A percentile compares a stretch with the other conserved stretches of the same genome.
Conservation (phyloP, 2,888 invertebrate genomes). For the Halictus quadricinctus region DNA sequence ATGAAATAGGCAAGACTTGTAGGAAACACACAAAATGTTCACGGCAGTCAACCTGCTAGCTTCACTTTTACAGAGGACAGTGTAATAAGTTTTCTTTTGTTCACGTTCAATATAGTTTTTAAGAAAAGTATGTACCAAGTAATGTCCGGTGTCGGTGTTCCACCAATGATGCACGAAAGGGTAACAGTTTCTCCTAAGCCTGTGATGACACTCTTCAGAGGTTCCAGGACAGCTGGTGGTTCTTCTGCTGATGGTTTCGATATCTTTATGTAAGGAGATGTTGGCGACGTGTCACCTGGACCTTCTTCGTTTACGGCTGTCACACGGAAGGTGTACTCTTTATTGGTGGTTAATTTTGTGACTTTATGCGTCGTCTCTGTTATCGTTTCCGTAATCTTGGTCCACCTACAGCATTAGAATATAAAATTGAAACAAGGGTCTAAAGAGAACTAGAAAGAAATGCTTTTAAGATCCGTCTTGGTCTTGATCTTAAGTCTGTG, state of each 20-base stretch:
- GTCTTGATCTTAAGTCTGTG: too few species aligned
- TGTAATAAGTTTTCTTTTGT: too few species aligned
- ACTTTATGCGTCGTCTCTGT: slow-evolving; percentile 87
- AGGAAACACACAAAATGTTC: too few species aligned
- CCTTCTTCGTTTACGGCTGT: slow-evolving; percentile 91
- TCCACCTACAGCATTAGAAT: slow-evolving; percentile 84
- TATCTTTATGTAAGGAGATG: slow-evolving; percentile 86
- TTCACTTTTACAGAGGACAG: too few species aligned
- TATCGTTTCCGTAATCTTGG: slow-evolving; percentile 85
- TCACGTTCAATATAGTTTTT: background rate
- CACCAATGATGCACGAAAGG: slow-evolving; percentile 90
- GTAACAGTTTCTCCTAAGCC: slow-evolving; percentile 90
- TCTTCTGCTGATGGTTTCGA: slow-evolving; percentile 85
- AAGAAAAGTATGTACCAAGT: slow-evolving; percentile 85
- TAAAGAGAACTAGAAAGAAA: background rate
- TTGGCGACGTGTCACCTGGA: slow-evolving; percentile 87
- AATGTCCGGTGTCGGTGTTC: slow-evolving; percentile 90
- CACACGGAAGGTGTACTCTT: slow-evolving; percentile 89
- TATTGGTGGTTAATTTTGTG: slow-evolving; percentile 85
- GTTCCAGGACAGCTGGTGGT: slow-evolving; percentile 92
- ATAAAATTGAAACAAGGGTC: background rate
- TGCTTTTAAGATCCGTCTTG: too few species aligned
- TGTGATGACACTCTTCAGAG: slow-evolving; percentile 88
- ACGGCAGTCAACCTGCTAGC: too few species aligned
- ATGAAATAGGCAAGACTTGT: too few species aligned